Percentiles rank a stretch among this genome's conserved stretches.
Conservation (phyloP, 2,113 vertebrate species). For the human region DNA sequence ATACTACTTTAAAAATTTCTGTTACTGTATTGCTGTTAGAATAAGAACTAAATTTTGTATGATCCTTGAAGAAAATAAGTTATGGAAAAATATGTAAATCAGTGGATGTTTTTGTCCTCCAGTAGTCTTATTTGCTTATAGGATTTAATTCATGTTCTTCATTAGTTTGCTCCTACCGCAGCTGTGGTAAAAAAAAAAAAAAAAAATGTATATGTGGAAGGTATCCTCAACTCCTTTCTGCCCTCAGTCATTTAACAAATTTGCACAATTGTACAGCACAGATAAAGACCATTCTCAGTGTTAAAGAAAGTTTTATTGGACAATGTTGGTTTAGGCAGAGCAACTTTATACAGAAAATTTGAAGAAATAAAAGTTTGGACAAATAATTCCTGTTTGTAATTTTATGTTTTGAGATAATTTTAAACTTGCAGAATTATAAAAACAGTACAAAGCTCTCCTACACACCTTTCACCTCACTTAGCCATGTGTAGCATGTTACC, state of each 20-base stretch:
- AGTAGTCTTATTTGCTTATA: background rate
- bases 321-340: background rate
- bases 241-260: background rate
- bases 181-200: background rate
- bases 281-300: background rate
- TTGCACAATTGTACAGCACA: background rate
- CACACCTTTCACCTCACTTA: background rate
- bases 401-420: constrained; percentile 8
- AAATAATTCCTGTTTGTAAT: background rate
- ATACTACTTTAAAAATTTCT: background rate
- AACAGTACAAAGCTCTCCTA: background rate
- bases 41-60: background rate
- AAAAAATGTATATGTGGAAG: background rate
- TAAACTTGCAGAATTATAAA: background rate
- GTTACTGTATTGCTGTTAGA: background rate
- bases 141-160: background rate
- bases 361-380: background rate
- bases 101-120: background rate
- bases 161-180: background rate
- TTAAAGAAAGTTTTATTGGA: background rate
- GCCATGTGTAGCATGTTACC: background rate
- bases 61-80: background rate
- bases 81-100: background rate
- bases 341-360: background rate
- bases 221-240: background rate